phyloP scores from a whole-genome alignment of 2,888 invertebrate genomes.

The Phaedon cochleariae region DNA sequence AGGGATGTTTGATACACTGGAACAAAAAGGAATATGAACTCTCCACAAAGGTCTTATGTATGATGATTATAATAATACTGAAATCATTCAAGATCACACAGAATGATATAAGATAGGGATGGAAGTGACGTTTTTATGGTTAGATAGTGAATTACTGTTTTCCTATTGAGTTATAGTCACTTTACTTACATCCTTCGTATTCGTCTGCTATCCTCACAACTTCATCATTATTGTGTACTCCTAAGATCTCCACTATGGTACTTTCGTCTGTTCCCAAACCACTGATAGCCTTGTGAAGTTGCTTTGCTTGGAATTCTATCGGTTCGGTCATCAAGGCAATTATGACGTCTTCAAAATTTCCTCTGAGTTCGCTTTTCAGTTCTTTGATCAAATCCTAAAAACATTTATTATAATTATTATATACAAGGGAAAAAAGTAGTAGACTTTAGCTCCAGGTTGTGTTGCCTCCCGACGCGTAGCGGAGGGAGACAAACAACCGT shows the following conservation, averaged over 20 bases:
- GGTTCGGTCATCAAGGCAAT: constrained; percentile 85
- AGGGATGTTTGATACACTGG: constrained; percentile 81
- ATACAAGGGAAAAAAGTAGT: no score
- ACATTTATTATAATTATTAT: no score
- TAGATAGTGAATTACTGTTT: no score
- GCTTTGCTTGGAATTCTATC: constrained; percentile 82
- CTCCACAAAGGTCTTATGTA: no score
- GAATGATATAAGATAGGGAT: no score
- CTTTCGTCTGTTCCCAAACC: constrained; percentile 80
- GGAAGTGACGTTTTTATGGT: no score
- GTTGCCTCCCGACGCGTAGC: no score
- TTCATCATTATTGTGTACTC: constrained; percentile 84
- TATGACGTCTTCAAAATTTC: constrained; percentile 85
- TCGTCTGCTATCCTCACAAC: constrained; percentile 80
- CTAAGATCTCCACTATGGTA: constrained; percentile 81
- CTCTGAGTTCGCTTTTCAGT: constrained; percentile 87
- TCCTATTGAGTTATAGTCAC: not conserved
- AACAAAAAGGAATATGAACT: no score
- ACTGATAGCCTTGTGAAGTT: constrained; percentile 77
- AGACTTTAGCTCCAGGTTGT: no score
- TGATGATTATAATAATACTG: no score
- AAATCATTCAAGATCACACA: no score
- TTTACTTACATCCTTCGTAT: constrained; percentile 63
- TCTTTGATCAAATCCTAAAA: constrained; percentile 78
- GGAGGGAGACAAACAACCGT: no score